Conservation (phyloP, 2,113 vertebrate species). For the Tinamus guttatus region DNA sequence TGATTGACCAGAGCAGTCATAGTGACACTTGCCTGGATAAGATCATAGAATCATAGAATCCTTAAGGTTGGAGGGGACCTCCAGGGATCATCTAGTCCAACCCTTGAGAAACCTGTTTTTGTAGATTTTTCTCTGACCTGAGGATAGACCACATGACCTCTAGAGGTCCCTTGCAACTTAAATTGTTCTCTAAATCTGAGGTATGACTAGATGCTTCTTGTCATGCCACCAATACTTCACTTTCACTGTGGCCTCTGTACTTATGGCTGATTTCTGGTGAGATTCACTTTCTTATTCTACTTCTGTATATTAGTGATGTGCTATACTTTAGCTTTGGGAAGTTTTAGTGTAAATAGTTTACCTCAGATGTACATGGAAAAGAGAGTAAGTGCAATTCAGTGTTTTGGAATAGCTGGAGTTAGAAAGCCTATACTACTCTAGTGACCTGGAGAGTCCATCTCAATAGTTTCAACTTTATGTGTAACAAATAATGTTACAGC, state of each 20-base stretch:
- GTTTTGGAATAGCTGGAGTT: background rate
- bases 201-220: background rate
- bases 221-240: background rate
- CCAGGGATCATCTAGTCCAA: too few relatives aligned
- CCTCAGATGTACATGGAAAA: background rate
- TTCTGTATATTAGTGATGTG: background rate
- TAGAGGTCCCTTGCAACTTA: background rate
- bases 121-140: background rate
- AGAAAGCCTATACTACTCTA: background rate
- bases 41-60: too few relatives aligned
- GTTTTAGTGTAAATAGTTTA: background rate
- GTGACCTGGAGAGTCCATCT: background rate
- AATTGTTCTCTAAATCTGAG: background rate
- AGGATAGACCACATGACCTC: background rate
- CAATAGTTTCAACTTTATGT: background rate
- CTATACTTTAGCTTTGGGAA: background rate
- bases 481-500: background rate
- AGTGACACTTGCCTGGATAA: too few relatives aligned
- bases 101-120: background rate
- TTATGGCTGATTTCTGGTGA: background rate
- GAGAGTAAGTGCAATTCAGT: background rate
- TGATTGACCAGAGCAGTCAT: accelerated
- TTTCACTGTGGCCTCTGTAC: background rate
- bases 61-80: too few relatives aligned
- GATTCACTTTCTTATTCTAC: background rate